Evolutionary conservation across 2,113 vertebrate genomes (phyloP).

Genomic region (Phoenicopterus ruber): DNA sequence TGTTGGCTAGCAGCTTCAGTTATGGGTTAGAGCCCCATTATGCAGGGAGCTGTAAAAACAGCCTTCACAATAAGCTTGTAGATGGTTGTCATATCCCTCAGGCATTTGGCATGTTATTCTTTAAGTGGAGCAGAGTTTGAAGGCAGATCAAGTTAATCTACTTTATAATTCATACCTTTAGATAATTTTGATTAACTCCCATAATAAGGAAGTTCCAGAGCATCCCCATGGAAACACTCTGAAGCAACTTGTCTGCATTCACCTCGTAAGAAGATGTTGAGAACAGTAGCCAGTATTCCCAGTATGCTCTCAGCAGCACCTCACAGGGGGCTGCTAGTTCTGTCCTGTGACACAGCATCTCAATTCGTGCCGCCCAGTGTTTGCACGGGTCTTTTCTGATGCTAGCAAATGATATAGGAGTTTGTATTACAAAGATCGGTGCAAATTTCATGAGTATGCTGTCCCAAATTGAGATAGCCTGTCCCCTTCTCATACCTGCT

Average conservation of each 20-base stretch:
- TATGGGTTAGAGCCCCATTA: not conserved
- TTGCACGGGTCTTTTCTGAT: not conserved
- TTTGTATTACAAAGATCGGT: not conserved
- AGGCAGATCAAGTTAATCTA: not conserved
- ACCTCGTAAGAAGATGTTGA: not conserved
- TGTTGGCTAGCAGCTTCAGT: not conserved
- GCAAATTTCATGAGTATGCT: not conserved
- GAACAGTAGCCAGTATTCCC: not conserved
- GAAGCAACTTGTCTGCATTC: not conserved
- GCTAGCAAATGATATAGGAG: not conserved
- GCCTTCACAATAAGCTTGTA: not conserved
- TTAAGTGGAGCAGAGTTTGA: not conserved
- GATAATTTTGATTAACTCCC: not conserved
- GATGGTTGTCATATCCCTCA: not conserved
- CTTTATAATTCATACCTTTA: constrained; percentile 11
- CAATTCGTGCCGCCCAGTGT: not conserved
- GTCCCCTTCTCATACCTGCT: not conserved
- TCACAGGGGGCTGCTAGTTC: not conserved
- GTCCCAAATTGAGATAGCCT: not conserved
- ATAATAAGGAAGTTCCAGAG: not conserved
- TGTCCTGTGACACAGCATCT: not conserved
- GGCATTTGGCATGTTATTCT: not conserved
- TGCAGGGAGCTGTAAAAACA: not conserved
- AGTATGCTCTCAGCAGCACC: not conserved
- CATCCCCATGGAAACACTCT: not conserved